Percentiles rank a stretch among this genome's conserved stretches.
Evolutionary conservation across 2,888 invertebrate genomes (phyloP).

Genomic region (Diaphora mendica): DNA sequence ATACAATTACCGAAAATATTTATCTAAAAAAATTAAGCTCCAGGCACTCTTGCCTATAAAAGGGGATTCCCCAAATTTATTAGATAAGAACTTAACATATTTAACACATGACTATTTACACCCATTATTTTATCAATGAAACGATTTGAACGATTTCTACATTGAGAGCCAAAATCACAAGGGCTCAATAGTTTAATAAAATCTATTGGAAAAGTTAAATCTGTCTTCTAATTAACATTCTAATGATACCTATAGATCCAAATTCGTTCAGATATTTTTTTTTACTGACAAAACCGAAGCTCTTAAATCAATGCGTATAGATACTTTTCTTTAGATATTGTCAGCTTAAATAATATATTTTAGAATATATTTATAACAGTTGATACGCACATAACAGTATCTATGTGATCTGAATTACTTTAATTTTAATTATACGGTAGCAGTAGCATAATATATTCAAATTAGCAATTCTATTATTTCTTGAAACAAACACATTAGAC

Average conservation of each 20-base stretch:
- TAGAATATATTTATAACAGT: not conserved
- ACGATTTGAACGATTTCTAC: not conserved
- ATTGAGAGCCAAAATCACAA: not conserved
- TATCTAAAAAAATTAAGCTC: not conserved
- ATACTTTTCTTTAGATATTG: not conserved
- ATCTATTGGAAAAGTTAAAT: no score
- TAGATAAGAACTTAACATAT: not conserved
- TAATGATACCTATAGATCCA: no score
- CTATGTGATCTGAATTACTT: not conserved
- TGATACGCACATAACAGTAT: not conserved
- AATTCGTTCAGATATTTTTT: no score
- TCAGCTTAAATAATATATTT: not conserved
- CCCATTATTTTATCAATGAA: not conserved
- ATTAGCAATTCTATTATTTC: not conserved
- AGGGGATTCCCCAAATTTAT: not conserved
- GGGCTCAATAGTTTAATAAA: not conserved
- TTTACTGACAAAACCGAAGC: no score
- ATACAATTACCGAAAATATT: not conserved
- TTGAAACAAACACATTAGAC: constrained; percentile 13
- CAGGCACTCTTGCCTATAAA: not conserved
- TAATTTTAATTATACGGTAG: not conserved
- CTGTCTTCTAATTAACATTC: no score
- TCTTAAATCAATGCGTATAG: no score
- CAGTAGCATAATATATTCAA: no score
- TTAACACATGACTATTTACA: not conserved